phyloP scores from a whole-genome alignment of 1,140 invertebrate species.

The Pogonomyrmex californicus region DNA sequence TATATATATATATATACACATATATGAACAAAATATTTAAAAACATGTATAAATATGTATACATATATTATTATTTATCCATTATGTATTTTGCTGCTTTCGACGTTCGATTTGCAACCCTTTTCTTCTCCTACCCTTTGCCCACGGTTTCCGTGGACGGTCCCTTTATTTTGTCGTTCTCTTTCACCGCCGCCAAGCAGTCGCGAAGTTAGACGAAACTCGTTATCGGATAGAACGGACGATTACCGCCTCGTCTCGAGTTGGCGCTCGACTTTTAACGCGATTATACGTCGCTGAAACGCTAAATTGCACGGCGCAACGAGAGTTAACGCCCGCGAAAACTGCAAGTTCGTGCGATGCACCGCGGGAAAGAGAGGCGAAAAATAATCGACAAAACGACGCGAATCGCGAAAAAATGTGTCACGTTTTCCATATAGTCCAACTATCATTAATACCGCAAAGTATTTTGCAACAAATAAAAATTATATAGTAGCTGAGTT shows the following conservation, averaged over 20 bases:
- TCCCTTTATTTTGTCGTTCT: constrained; percentile 67
- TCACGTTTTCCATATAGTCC: background rate
- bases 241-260: constrained; percentile 75
- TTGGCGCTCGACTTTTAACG: constrained; percentile 76
- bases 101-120: constrained; percentile 16
- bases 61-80: background rate
- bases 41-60: background rate
- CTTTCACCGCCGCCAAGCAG: constrained; percentile 66
- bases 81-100: constrained; percentile 4
- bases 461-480: background rate
- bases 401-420: background rate
- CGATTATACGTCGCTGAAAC: constrained; percentile 76
- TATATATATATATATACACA: background rate
- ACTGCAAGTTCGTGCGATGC: constrained; percentile 66
- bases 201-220: constrained; percentile 75
- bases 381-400: constrained; percentile 18
- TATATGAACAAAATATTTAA: background rate
- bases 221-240: constrained; percentile 76
- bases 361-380: constrained; percentile 17
- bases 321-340: constrained; percentile 73
- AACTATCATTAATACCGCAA: background rate
- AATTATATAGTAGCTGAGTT: background rate
- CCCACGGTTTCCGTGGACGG: constrained; percentile 41
- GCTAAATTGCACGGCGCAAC: constrained; percentile 72
- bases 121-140: constrained; percentile 31